These are phyloP conservation scores for Spinus olivaceus DNA, from an alignment of 2,797 vertebrate species.

Conservation along the genomic window DNA sequence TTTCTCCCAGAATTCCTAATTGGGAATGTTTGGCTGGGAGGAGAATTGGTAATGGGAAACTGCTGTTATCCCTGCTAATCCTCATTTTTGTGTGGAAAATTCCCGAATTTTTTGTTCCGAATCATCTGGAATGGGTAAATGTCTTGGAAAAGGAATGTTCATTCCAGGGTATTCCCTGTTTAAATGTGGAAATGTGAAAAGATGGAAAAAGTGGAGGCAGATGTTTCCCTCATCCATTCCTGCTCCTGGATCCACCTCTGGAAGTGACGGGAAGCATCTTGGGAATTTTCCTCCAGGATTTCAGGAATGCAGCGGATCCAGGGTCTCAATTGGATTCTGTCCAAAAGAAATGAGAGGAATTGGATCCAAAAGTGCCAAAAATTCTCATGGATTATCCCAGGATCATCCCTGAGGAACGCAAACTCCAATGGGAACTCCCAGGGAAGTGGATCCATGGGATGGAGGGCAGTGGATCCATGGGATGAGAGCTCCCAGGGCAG, in stretches of 20 bases:
- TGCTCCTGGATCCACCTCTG: not conserved
- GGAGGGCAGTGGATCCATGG: not conserved
- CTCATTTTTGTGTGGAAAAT: not conserved
- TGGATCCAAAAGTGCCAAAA: not conserved
- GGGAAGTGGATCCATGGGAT: not conserved
- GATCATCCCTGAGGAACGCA: not conserved
- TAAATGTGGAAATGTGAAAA: not conserved
- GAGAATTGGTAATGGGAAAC: not conserved
- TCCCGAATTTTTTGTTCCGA: not conserved
- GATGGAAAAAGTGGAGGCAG: not conserved
- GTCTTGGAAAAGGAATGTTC: not conserved
- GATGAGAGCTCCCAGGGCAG: no score
- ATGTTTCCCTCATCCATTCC: not conserved
- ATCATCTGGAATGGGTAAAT: not conserved
- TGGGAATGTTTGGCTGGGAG: not conserved
- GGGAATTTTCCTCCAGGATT: not conserved
- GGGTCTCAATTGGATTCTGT: accelerated
- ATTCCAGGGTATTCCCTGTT: not conserved
- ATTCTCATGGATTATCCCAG: not conserved
- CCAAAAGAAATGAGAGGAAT: not conserved
- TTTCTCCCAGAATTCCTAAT: not conserved
- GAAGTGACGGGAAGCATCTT: not conserved
- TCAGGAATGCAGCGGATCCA: not conserved
- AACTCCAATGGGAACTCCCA: accelerated
- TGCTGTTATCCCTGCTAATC: not conserved